Percentiles rank a stretch among this genome's conserved stretches.
Evolutionary conservation across 2,797 vertebrate species (phyloP).

Genomic region (Tinamus major): DNA sequence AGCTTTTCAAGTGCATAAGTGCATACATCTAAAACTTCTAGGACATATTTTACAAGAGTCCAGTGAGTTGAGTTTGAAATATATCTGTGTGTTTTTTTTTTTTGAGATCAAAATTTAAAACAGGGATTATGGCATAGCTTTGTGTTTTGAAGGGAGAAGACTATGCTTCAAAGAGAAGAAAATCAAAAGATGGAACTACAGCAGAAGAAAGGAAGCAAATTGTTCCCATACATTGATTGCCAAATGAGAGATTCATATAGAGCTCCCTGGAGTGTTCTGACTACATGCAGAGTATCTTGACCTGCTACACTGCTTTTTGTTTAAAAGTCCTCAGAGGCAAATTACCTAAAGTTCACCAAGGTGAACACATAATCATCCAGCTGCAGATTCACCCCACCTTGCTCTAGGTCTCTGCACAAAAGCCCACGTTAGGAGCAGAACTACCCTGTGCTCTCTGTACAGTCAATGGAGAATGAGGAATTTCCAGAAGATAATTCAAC

Average conservation of each 20-base stretch:
- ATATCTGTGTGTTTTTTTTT: neutral
- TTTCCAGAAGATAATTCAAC: neutral
- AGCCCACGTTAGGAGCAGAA: neutral
- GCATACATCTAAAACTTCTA: neutral
- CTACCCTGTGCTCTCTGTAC: neutral
- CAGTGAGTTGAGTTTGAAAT: neutral
- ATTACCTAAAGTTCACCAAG: neutral
- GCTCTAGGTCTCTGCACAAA: neutral
- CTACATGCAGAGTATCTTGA: slow-evolving; percentile 9
- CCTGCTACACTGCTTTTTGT: neutral
- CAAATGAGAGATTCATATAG: slow-evolving; percentile 9
- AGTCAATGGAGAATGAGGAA: accelerated
- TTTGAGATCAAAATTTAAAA: neutral
- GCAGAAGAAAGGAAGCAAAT: neutral
- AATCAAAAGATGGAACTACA: slow-evolving; percentile 25
- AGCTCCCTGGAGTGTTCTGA: slow-evolving; percentile 1
- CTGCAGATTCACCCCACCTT: slow-evolving; percentile 48
- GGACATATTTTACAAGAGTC: neutral
- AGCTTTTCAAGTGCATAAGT: neutral
- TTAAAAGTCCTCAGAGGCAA: slow-evolving; percentile 36
- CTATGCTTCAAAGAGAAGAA: slow-evolving; percentile 35
- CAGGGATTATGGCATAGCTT: neutral
- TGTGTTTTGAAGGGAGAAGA: slow-evolving; percentile 10
- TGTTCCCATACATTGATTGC: slow-evolving; percentile 49
- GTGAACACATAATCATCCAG: neutral